These are phyloP conservation scores for Anoplophora glabripennis DNA, from an alignment of 1,140 invertebrate genomes.

Conservation along the genomic window DNA sequence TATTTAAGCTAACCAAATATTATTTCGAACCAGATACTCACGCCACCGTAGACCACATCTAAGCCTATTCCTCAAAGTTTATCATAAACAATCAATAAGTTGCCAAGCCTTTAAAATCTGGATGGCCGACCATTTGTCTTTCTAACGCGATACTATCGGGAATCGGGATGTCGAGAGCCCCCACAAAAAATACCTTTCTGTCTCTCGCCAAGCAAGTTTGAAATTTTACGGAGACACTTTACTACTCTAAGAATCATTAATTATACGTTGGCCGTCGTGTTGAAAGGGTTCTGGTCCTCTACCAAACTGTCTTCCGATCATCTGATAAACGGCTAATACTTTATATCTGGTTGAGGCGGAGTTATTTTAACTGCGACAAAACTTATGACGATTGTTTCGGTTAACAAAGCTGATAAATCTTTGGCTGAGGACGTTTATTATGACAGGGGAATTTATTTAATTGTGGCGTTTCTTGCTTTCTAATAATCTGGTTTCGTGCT, in stretches of 20 bases:
- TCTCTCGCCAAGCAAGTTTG: constrained; percentile 16
- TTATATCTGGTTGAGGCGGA: constrained; percentile 13
- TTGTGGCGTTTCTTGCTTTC: too few species aligned
- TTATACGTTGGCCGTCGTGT: constrained; percentile 22
- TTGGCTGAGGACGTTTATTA: too few species aligned
- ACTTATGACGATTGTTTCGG: too few species aligned
- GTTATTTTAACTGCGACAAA: too few species aligned
- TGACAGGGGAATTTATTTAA: too few species aligned
- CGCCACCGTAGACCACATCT: not conserved
- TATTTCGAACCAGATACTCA: too few species aligned
- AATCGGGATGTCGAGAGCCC: constrained; percentile 15
- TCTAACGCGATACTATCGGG: constrained; percentile 30
- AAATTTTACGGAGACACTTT: constrained; percentile 30
- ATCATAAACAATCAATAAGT: constrained; percentile 33
- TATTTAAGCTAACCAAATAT: constrained; percentile 5
- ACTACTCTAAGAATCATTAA: constrained; percentile 26
- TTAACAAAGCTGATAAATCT: too few species aligned
- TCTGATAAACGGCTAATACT: constrained; percentile 18
- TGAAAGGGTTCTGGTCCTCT: constrained; percentile 28
- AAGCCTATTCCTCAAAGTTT: constrained; percentile 7
- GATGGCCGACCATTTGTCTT: constrained; percentile 32
- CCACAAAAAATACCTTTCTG: constrained; percentile 14
- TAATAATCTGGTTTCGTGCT: too few species aligned
- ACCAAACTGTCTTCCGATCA: constrained; percentile 13
- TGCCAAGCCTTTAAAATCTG: constrained; percentile 27